These are phyloP conservation scores for Typhlichthys subterraneus DNA, from an alignment of 2,797 vertebrate genomes.

Conservation along the genomic window DNA sequence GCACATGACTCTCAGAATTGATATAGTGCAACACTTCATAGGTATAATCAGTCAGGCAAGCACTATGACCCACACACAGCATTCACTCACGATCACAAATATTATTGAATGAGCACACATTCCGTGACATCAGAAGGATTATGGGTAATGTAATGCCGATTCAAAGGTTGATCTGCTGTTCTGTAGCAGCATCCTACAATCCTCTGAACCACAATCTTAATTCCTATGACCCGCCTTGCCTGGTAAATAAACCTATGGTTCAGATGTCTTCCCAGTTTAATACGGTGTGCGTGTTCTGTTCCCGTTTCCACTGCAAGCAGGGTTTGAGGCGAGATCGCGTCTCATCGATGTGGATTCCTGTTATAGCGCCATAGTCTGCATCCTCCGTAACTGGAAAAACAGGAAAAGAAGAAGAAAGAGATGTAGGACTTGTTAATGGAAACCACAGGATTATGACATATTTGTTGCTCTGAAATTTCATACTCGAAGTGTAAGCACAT, in stretches of 20 bases:
- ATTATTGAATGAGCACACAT: background rate
- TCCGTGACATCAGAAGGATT: conserved; percentile 57
- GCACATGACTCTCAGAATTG: conserved; percentile 37
- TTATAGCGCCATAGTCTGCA: conserved; percentile 63
- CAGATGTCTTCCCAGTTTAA: conserved; percentile 39
- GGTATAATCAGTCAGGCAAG: conserved; percentile 37
- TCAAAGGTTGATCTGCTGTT: conserved; percentile 53
- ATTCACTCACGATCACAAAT: background rate
- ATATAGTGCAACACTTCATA: conserved; percentile 38
- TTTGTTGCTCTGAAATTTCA: conserved; percentile 35
- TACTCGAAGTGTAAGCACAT: conserved; percentile 37
- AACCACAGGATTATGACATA: conserved; percentile 36
- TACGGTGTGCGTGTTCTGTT: background rate
- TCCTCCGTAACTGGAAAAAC: conserved; percentile 61
- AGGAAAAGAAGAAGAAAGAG: conserved; percentile 36
- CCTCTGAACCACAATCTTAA: conserved; percentile 44
- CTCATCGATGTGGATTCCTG: conserved; percentile 75
- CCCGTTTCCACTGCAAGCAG: conserved; percentile 17
- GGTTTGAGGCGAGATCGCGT: conserved; percentile 30
- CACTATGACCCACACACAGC: conserved; percentile 26
- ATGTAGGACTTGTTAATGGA: conserved; percentile 39
- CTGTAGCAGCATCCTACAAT: conserved; percentile 29
- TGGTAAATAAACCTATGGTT: conserved; percentile 55
- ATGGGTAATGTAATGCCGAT: conserved; percentile 40
- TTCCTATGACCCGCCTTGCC: conserved; percentile 63